Conservation (phyloP, 2,888 invertebrate genomes). For the Pteria penguin region DNA sequence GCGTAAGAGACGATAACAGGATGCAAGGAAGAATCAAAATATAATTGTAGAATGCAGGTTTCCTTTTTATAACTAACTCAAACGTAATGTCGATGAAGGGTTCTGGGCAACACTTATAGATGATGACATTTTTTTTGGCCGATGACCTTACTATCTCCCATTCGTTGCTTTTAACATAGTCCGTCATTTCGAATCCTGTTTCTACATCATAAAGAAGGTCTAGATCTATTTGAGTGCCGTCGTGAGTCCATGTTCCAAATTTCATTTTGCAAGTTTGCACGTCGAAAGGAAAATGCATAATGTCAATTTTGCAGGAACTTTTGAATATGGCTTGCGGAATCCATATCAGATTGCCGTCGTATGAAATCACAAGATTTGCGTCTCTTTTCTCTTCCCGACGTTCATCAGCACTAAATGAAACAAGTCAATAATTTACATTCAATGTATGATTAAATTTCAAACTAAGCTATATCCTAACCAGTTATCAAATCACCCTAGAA, state of each 20-base stretch:
- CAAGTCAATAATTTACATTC: too few relatives aligned
- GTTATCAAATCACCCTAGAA: too few relatives aligned
- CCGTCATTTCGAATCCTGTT: slow-evolving; percentile 70
- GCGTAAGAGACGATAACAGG: slow-evolving; percentile 79
- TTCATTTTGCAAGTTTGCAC: slow-evolving; percentile 78
- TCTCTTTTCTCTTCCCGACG: slow-evolving; percentile 79
- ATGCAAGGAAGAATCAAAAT: slow-evolving; percentile 80
- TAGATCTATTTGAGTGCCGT: slow-evolving; percentile 76
- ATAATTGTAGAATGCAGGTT: slow-evolving; percentile 79
- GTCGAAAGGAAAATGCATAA: slow-evolving; percentile 80
- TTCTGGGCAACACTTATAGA: slow-evolving; percentile 77
- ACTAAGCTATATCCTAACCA: too few relatives aligned
- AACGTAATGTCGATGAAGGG: slow-evolving; percentile 79
- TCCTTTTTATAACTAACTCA: slow-evolving; percentile 70
- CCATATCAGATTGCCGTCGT: slow-evolving; percentile 75
- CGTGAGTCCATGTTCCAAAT: slow-evolving; percentile 80
- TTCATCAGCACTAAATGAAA: slow-evolving; percentile 79
- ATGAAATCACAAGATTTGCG: slow-evolving; percentile 76
- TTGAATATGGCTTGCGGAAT: slow-evolving; percentile 79
- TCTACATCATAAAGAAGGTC: slow-evolving; percentile 52
- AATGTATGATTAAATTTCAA: too few relatives aligned
- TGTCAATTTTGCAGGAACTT: slow-evolving; percentile 79
- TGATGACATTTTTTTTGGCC: slow-evolving; percentile 74
- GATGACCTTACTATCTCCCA: slow-evolving; percentile 77
- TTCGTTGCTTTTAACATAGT: slow-evolving; percentile 79